Conservation (phyloP, 2,113 vertebrate species). For the Charadrius vociferus region DNA sequence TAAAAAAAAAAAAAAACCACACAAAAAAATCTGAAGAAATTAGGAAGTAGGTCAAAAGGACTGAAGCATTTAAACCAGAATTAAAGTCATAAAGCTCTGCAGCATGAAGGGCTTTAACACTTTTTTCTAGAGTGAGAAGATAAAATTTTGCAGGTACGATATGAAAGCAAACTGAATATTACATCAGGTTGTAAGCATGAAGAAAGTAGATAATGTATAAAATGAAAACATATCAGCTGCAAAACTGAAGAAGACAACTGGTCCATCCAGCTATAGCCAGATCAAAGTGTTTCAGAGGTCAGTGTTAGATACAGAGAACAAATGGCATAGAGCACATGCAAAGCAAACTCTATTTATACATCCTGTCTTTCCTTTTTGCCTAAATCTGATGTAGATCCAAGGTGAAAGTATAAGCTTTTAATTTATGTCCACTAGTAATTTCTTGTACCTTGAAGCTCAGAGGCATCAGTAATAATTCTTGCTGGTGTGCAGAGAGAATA, state of each 20-base stretch:
- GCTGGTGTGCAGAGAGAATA: background rate
- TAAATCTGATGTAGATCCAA: background rate
- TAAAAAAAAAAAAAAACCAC: background rate
- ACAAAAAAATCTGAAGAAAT: background rate
- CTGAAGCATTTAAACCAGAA: background rate
- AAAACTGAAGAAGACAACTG: background rate
- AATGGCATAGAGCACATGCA: accelerated
- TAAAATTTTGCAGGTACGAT: background rate
- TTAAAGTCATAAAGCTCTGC: background rate
- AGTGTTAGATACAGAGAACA: background rate
- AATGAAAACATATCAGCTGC: background rate
- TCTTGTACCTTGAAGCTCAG: background rate
- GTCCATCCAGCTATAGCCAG: background rate
- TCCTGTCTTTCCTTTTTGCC: background rate
- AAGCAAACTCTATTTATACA: background rate
- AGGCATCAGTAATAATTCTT: background rate
- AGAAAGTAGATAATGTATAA: background rate
- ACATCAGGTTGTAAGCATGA: background rate
- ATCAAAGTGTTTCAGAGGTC: background rate
- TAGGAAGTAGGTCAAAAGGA: background rate
- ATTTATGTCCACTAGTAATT: background rate
- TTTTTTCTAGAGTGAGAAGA: background rate
- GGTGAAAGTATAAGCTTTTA: background rate
- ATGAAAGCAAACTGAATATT: background rate
- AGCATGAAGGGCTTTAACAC: background rate